These are phyloP conservation scores for Balanococcus diminutus DNA, from an alignment of 2,888 invertebrate species.

Conservation along the genomic window DNA sequence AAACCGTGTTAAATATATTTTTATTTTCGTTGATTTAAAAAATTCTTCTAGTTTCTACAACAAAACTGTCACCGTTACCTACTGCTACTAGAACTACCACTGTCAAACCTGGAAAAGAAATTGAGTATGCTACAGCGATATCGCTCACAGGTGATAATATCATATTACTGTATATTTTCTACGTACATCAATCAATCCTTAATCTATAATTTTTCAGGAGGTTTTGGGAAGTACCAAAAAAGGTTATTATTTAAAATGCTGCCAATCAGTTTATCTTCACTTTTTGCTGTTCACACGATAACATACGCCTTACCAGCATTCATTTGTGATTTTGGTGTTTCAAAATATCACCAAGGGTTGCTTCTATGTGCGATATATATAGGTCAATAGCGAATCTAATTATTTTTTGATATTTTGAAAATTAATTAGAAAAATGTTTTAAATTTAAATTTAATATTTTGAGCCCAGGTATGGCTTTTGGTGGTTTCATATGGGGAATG, in stretches of 20 bases:
- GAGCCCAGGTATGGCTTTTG: conserved; percentile 74
- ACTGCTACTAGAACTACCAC: background rate
- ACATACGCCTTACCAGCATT: conserved; percentile 71
- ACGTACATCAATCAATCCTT: too few relatives aligned
- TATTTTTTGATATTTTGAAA: background rate
- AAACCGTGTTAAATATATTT: background rate
- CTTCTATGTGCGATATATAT: conserved; percentile 75
- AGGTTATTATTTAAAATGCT: conserved; percentile 23
- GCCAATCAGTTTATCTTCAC: background rate
- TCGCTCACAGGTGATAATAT: background rate
- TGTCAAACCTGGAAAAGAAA: background rate
- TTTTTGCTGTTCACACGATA: background rate
- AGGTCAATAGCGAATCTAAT: conserved; percentile 64
- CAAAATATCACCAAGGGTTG: conserved; percentile 73
- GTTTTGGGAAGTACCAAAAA: conserved; percentile 40
- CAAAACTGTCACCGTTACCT: background rate
- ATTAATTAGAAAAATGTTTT: background rate
- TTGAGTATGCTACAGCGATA: background rate
- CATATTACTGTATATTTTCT: background rate
- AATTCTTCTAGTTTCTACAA: background rate
- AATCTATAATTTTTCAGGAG: background rate
- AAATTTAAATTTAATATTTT: conserved; percentile 16
- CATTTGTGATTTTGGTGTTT: conserved; percentile 74
- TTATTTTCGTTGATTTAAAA: background rate
- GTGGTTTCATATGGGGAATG: conserved; percentile 79